Conservation (phyloP, 2,888 invertebrate species). For the Lochmaea capreae region DNA sequence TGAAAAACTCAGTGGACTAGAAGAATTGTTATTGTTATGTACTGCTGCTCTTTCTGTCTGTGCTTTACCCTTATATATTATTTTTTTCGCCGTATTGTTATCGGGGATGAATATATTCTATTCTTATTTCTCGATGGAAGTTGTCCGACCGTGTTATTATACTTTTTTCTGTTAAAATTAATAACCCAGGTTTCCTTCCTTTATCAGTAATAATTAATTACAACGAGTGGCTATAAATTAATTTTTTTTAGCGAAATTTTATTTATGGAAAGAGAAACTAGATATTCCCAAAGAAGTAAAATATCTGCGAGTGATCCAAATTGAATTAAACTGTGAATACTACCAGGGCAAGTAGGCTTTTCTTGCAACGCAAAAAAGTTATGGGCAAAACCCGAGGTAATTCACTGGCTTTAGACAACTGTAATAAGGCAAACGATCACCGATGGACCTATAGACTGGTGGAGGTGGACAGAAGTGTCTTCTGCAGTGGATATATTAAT, state of each 20-base stretch:
- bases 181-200: not conserved
- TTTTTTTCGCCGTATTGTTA: conserved; percentile 4
- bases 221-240: not conserved
- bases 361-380: no score
- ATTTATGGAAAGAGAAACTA: no score
- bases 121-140: conserved; percentile 21
- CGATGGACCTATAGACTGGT: no score
- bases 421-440: no score
- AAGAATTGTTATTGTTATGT: conserved; percentile 40
- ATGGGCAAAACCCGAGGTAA: no score
- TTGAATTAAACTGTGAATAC: no score
- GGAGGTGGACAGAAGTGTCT: no score
- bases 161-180: conserved; percentile 16
- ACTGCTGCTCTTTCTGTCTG: conserved; percentile 8
- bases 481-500: no score
- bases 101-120: conserved; percentile 34
- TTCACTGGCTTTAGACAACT: no score
- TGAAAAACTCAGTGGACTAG: conserved; percentile 39
- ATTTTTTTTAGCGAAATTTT: not conserved
- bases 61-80: conserved; percentile 19
- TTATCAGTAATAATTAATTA: not conserved
- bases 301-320: no score
- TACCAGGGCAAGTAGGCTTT: no score
- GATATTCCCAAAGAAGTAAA: no score
- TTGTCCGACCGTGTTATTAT: conserved; percentile 29